Percentiles rank a stretch among this genome's conserved stretches.
Conservation (phyloP, 2,888 invertebrate genomes). For the Calliscelio sp. region DNA sequence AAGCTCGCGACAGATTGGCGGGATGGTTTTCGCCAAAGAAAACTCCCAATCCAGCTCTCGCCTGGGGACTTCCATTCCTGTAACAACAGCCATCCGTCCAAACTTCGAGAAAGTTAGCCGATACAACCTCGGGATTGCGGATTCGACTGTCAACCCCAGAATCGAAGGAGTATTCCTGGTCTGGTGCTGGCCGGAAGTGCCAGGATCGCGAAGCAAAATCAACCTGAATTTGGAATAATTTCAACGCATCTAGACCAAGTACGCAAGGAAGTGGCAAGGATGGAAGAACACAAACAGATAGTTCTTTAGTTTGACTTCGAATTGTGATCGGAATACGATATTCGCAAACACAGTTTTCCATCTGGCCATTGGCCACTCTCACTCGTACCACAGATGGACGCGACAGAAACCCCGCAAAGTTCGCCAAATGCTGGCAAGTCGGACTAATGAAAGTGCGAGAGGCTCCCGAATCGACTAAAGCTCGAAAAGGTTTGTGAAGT, state of each 20-base stretch:
- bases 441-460: neutral
- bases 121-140: too few species aligned
- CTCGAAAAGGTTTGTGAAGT: too few species aligned
- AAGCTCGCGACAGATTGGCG: neutral
- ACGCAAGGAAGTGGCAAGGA: neutral
- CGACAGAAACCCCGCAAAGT: too few species aligned
- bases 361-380: neutral
- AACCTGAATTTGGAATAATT: neutral
- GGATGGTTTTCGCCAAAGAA: slow-evolving; percentile 12
- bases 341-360: neutral
- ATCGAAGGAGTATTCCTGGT: neutral
- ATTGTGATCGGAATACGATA: neutral
- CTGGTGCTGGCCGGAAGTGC: neutral
- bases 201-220: neutral
- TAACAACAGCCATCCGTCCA: slow-evolving; percentile 31
- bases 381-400: too few species aligned
- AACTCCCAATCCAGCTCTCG: slow-evolving; percentile 3
- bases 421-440: too few species aligned
- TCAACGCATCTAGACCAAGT: neutral
- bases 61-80: neutral
- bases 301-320: neutral
- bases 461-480: slow-evolving; percentile 21
- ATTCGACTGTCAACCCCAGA: neutral
- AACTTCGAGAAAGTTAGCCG: neutral
- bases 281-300: neutral